phyloP scores from a whole-genome alignment of 2,888 invertebrate genomes.

The Aspidiotus destructor region DNA sequence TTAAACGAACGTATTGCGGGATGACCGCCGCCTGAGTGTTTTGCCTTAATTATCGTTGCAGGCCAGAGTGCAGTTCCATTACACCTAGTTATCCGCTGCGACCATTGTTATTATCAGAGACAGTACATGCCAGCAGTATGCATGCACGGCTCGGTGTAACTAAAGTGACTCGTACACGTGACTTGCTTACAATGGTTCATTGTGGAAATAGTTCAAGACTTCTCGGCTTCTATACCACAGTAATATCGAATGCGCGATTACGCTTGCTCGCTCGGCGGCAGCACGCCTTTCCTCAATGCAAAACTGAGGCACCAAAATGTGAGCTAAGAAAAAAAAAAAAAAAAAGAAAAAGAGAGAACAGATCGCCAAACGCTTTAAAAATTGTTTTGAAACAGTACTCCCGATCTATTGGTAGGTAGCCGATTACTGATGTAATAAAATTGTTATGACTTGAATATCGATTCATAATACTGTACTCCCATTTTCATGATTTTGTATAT shows the following conservation, averaged over 20 bases:
- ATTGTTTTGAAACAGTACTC: not conserved
- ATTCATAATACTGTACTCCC: no score
- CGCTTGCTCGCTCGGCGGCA: not conserved
- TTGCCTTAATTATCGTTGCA: slow-evolving; percentile 17
- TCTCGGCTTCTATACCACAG: slow-evolving; percentile 11
- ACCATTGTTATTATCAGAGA: slow-evolving; percentile 14
- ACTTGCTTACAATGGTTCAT: slow-evolving; percentile 19
- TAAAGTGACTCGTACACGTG: slow-evolving; percentile 15
- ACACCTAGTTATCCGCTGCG: slow-evolving; percentile 13
- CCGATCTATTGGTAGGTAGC: no score
- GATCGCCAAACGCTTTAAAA: not conserved
- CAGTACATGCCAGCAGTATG: slow-evolving; percentile 15
- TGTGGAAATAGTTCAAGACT: slow-evolving; percentile 16
- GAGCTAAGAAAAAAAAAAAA: not conserved
- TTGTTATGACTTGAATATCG: no score
- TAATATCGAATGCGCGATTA: slow-evolving; percentile 7
- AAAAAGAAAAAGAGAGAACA: not conserved
- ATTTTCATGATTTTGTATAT: no score
- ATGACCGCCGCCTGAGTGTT: slow-evolving; percentile 20
- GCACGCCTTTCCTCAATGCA: not conserved
- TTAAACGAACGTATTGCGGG: slow-evolving; percentile 6
- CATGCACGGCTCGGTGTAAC: slow-evolving; percentile 18
- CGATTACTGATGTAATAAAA: no score
- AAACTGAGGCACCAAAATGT: not conserved
- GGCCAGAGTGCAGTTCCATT: slow-evolving; percentile 17